These are phyloP conservation scores for Drosophila demipolita DNA, from an alignment of 2,888 invertebrate species.

Conservation along the genomic window DNA sequence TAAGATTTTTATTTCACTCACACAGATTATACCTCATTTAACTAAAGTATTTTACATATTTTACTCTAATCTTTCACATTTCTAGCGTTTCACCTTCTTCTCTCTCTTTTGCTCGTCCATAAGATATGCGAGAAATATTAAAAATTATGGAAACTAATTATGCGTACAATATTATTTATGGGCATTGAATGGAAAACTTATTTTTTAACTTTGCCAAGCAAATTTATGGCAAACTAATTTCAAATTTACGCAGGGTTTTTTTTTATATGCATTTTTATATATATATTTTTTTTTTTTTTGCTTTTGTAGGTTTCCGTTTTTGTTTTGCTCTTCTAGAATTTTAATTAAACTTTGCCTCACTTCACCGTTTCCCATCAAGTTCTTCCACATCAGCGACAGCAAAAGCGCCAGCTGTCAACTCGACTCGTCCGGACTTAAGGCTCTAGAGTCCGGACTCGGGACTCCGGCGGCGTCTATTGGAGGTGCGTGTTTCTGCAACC, in stretches of 20 bases:
- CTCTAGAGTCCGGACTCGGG: background rate
- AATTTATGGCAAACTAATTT: slow-evolving; percentile 76
- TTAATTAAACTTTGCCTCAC: slow-evolving; percentile 78
- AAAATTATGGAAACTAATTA: slow-evolving; percentile 40
- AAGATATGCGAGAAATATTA: slow-evolving; percentile 10
- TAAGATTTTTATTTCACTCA: no score
- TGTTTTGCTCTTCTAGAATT: slow-evolving; percentile 53
- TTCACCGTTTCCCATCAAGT: slow-evolving; percentile 57
- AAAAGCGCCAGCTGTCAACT: slow-evolving; percentile 67
- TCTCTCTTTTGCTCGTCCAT: background rate
- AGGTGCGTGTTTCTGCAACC: slow-evolving; percentile 47
- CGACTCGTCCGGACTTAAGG: slow-evolving; percentile 7
- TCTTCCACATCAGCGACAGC: slow-evolving; percentile 41
- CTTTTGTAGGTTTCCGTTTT: slow-evolving; percentile 14
- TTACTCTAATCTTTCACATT: background rate
- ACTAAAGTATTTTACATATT: background rate
- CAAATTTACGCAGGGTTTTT: slow-evolving; percentile 38
- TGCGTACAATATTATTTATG: slow-evolving; percentile 46
- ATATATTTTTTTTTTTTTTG: slow-evolving; percentile 7
- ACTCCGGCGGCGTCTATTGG: slow-evolving; percentile 56
- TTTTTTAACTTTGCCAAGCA: slow-evolving; percentile 23
- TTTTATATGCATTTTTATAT: background rate
- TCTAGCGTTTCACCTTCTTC: no score
- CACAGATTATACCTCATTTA: background rate
- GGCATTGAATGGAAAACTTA: slow-evolving; percentile 28